phyloP scores from a whole-genome alignment of 2,113 vertebrate genomes.

The Platysternon megacephalum region DNA sequence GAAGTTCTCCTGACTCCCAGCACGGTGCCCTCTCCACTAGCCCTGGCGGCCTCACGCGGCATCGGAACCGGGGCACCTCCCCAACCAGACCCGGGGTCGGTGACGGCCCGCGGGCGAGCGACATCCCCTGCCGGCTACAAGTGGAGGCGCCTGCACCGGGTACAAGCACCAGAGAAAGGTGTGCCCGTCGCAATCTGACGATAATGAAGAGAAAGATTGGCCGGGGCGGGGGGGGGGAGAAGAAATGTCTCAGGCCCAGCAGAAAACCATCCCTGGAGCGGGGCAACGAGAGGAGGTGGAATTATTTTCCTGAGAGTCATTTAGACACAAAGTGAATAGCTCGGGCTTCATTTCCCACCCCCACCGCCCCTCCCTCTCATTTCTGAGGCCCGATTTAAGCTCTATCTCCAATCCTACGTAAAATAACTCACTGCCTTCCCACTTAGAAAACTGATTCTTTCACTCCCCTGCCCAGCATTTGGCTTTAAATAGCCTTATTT shows the following conservation, averaged over 20 bases:
- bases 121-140: not conserved
- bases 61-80: not conserved
- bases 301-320: not conserved
- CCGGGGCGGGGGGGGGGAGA: not conserved
- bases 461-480: constrained; percentile 41
- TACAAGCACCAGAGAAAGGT: not conserved
- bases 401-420: constrained; percentile 21
- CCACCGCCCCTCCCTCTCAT: not conserved
- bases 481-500: constrained; percentile 68
- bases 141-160: not conserved
- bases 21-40: not conserved
- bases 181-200: not conserved
- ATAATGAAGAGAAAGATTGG: not conserved
- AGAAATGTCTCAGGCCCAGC: not conserved
- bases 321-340: rapidly evolving
- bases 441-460: constrained; percentile 69
- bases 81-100: not conserved
- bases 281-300: rapidly evolving
- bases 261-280: not conserved
- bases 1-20: not conserved
- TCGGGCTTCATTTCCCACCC: not conserved
- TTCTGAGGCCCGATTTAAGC: constrained; percentile 23
- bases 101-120: not conserved
- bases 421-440: constrained; percentile 68
- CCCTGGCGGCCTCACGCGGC: not conserved